phyloP scores from a whole-genome alignment of 2,797 vertebrate genomes.

The Muraenolepis orangiensis region DNA sequence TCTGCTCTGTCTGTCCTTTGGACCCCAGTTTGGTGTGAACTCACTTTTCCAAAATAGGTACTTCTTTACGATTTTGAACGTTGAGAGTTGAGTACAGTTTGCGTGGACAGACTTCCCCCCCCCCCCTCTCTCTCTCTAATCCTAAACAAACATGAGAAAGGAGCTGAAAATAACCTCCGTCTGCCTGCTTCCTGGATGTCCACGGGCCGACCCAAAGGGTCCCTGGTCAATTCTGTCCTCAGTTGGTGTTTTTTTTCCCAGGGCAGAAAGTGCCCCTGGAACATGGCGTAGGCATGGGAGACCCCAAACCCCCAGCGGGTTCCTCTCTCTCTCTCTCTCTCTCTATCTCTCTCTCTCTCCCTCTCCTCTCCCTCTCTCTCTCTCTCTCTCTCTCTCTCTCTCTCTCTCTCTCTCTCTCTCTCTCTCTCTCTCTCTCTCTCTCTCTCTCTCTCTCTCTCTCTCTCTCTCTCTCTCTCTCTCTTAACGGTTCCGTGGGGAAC shows the following conservation, averaged over 20 bases:
- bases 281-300: constrained; percentile 37
- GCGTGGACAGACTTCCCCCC: constrained; percentile 21
- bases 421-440: too few species aligned
- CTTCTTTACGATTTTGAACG: constrained; percentile 39
- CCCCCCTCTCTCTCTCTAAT: constrained; percentile 33
- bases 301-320: constrained; percentile 49
- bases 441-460: too few species aligned
- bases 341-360: too few species aligned
- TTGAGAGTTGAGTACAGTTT: constrained; percentile 30
- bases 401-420: too few species aligned
- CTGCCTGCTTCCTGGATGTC: constrained; percentile 66
- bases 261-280: constrained; percentile 43
- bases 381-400: too few species aligned
- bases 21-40: constrained; percentile 15
- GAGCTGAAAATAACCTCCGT: constrained; percentile 63
- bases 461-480: too few species aligned
- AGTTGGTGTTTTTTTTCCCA: too few species aligned
- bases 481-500: constrained; percentile 60
- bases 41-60: constrained; percentile 30
- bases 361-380: too few species aligned
- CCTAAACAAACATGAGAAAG: constrained; percentile 63
- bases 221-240: constrained; percentile 55
- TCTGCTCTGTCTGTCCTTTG: neutral
- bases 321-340: too few species aligned
- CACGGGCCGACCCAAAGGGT: constrained; percentile 48